Base-by-base conservation (phyloP, 2,888 invertebrate species). In the Epirrhoe tristata region DNA sequence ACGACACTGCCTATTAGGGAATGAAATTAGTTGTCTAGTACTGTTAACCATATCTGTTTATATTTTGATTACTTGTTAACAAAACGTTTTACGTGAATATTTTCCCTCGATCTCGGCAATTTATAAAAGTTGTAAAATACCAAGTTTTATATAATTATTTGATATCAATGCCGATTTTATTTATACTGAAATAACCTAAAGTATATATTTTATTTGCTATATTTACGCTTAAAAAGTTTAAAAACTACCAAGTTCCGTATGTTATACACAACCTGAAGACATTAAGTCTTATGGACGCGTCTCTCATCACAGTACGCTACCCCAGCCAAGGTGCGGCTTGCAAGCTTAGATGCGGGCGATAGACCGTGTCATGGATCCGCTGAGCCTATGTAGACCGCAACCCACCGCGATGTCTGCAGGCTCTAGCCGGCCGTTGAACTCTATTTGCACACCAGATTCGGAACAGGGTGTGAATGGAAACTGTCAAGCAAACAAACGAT, bases 301-400 rank as follows among this genome's bases (percentile, higher is more conserved):
- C 52, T 59, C 50, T 39, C 7, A 3, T 52, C 16, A 58, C 50
- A 12, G 16, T 17, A 50, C 17, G 53, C 8, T 17, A 39, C 12
- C 60, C 48, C 58, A 43, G 50, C n/a, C 24, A 58, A 68, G 69
- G 71, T 65, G 69, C 63, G 69, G 71, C 67, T 66, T 68, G 76
- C 76, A 76, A 77, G 78, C 77, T 76, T 74, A 76, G 71, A 77
- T 73, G 80, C 81, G 81, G 80, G 87, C 85, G 86, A 80, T 75
- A 84, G 85, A 86, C 78, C 87, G 85, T 84, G 84, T 86, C 84
- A 86, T 83, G 80, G 68, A 81, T 79, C 81, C 78, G 79, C 77
- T 80, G 81, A 74, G 76, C 74, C 73, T 73, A 78, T 80, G 80
- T 80, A 81, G 83, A 82, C 78, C 85, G 74, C 82, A 81, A 63